phyloP scores from a whole-genome alignment of 2,113 vertebrate species.

The Sakesphorus luctuosus region DNA sequence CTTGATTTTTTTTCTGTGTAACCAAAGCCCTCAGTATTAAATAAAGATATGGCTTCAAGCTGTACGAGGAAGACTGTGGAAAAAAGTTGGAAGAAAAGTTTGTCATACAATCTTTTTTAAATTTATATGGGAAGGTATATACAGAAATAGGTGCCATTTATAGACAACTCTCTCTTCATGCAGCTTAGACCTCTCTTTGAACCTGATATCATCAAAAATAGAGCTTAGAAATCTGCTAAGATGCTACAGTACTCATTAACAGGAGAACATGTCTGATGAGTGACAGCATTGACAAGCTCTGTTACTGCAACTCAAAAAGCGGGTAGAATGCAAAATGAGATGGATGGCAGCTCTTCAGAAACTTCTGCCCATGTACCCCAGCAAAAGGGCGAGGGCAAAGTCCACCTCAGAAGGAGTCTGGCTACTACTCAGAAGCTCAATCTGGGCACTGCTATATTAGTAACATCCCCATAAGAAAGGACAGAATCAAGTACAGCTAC shows the following conservation, averaged over 20 bases:
- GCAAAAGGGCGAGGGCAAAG: rapidly evolving
- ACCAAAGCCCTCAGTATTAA: not conserved
- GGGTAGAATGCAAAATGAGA: not conserved
- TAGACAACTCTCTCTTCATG: not conserved
- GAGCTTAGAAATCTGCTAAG: not conserved
- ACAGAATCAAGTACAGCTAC: not conserved
- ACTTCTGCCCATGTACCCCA: not conserved
- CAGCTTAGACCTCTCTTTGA: not conserved
- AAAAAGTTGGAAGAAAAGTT: not conserved
- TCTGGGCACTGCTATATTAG: not conserved
- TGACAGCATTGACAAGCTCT: not conserved
- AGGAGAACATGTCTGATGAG: not conserved
- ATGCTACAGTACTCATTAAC: not conserved
- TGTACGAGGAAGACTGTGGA: not conserved
- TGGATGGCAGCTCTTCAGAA: not conserved
- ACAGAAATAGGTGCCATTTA: not conserved
- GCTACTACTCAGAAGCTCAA: not conserved
- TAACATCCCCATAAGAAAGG: not conserved
- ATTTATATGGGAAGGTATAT: not conserved
- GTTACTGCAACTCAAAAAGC: not conserved
- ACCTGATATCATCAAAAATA: not conserved
- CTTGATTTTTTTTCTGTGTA: not conserved
- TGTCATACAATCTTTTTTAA: not conserved
- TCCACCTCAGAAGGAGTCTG: not conserved
- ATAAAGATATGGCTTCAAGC: not conserved